Conservation (phyloP, 2,797 vertebrate species). For the Epinephelus malabaricus region DNA sequence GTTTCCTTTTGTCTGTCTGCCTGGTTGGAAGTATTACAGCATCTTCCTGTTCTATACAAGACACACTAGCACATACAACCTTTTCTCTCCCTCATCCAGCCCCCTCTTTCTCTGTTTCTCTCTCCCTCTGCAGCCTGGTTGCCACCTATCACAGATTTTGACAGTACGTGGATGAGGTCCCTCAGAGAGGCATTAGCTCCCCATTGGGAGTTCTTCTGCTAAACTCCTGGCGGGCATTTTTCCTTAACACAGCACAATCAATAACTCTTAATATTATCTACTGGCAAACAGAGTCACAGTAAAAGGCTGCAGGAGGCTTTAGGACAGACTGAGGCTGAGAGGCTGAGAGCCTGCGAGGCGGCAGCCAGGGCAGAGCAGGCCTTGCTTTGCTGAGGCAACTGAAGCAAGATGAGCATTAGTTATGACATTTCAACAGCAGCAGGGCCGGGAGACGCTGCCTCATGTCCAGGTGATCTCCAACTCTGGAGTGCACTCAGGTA, state of each 20-base stretch:
- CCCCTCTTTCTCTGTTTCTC: background rate
- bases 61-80: constrained; percentile 26
- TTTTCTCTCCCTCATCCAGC: background rate
- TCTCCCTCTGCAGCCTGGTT: constrained; percentile 38
- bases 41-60: constrained; percentile 30
- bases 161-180: constrained; percentile 72
- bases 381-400: constrained; percentile 31
- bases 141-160: constrained; percentile 69
- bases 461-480: constrained; percentile 20
- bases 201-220: constrained; percentile 67
- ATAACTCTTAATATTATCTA: constrained; percentile 71
- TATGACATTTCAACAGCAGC: constrained; percentile 63
- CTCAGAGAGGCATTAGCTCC: constrained; percentile 71
- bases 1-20: constrained; percentile 43
- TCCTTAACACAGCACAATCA: constrained; percentile 71
- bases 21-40: constrained; percentile 37
- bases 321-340: constrained; percentile 16
- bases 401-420: constrained; percentile 54
- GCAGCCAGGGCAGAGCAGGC: constrained; percentile 35
- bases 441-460: constrained; percentile 16
- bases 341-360: constrained; percentile 18
- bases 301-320: constrained; percentile 33
- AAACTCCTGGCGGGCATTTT: constrained; percentile 63
- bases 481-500: constrained; percentile 26
- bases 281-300: constrained; percentile 49